Conservation (phyloP, 2,797 vertebrate genomes). For the Acanthopagrus latus region DNA sequence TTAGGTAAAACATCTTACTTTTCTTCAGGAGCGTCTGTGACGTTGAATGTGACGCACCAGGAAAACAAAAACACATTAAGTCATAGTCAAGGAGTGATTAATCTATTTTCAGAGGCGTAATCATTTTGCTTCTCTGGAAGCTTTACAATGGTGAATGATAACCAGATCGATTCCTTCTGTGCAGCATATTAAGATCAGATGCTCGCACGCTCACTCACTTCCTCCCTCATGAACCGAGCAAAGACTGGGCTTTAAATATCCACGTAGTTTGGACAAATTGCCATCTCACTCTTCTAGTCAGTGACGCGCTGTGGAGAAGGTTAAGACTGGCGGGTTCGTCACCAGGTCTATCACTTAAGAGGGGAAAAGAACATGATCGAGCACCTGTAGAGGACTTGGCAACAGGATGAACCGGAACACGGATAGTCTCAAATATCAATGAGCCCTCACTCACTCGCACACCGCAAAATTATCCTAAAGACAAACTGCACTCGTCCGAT, state of each 20-base stretch:
- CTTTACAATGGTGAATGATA: not conserved
- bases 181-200: not conserved
- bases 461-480: not conserved
- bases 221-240: not conserved
- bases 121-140: constrained; percentile 4
- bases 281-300: constrained; percentile 20
- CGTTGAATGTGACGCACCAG: too few species aligned
- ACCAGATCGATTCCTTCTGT: constrained; percentile 7
- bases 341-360: constrained; percentile 29
- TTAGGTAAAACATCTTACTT: too few species aligned
- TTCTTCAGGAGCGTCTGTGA: too few species aligned
- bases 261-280: constrained; percentile 14
- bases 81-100: too few species aligned
- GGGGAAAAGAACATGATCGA: not conserved
- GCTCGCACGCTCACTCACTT: not conserved
- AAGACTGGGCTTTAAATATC: not conserved
- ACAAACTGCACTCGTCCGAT: not conserved
- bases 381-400: not conserved
- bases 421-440: not conserved
- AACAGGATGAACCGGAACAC: not conserved
- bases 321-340: constrained; percentile 33
- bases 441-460: not conserved
- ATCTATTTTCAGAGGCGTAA: too few species aligned
- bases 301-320: constrained; percentile 37
- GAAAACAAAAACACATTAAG: too few species aligned